Base-by-base conservation (phyloP, 2,888 invertebrate genomes). In the Ethmia dodecea region DNA sequence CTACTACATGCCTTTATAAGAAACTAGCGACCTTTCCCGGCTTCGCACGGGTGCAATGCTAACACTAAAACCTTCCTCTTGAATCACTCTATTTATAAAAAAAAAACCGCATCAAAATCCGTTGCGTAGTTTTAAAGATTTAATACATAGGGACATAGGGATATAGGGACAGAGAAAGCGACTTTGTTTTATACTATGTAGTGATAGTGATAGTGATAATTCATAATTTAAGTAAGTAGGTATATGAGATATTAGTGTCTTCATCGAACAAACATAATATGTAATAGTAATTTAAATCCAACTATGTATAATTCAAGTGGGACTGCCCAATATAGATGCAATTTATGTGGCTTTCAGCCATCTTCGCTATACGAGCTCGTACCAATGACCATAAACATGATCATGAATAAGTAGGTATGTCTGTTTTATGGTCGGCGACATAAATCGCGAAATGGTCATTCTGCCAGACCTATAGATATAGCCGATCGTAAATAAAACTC, bases 381-480 rank as follows among this genome's bases (percentile, higher is more conserved):
- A 74, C 68, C 71, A 72, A 75, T 73, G 69, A 71, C 56, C 62
- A 58, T 73, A 71, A 74, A 71, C 67, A 69, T 69, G 62, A 61
- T 60, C 65, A 68, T 74, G 70, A 72, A 73, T 74, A 73, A 74
- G 62, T 74, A 73, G 74, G 62, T 73, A 65, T 60, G 63, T 58
- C 55, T 60, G 60, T 62, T 76, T 77, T 73, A 76, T 53, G 61
- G 58, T 54, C 45, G 43, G 39, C 36, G 43, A 45, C 60, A 64
- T 76, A 75, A 72, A 74, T 70, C 58, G 52, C 52, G 58, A 56
- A 51, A 50, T 57, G 58, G 63, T 60, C 64, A 70, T 67, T 61
- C 65, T 57, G 52, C 42, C 47, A 53, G 35, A 35, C 35, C 45
- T 29, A 39, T 40, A 25, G 31, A 25, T 27, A 30, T 27, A 31